These are phyloP conservation scores for Drosophila hydei DNA, from an alignment of 1,140 invertebrate genomes.

Conservation along the genomic window DNA sequence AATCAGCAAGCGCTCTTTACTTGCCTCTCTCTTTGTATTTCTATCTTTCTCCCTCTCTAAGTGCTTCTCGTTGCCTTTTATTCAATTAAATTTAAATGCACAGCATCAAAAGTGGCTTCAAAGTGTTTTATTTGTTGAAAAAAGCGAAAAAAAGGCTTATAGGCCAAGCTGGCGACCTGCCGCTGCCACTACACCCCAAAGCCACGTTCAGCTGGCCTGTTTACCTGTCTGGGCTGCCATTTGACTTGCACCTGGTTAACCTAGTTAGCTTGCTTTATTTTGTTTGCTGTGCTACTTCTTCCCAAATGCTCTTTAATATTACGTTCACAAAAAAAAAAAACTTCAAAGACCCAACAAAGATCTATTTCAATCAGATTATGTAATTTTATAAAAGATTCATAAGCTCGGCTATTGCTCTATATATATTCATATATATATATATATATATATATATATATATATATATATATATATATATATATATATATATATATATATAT, in stretches of 20 bases:
- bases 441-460: too few relatives aligned
- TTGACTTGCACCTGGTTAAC: conserved; percentile 51
- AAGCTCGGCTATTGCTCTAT: too few relatives aligned
- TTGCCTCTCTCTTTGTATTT: neutral
- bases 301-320: conserved; percentile 29
- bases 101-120: conserved; percentile 30
- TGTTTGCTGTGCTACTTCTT: conserved; percentile 66
- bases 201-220: conserved; percentile 7
- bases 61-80: conserved; percentile 57
- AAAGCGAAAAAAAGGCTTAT: conserved; percentile 45
- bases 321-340: conserved; percentile 7
- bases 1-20: conserved; percentile 16
- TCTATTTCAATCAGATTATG: neutral
- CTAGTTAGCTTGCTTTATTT: conserved; percentile 58
- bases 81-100: conserved; percentile 65
- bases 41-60: neutral
- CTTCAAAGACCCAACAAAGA: conserved; percentile 1
- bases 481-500: too few relatives aligned
- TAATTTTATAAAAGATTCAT: neutral
- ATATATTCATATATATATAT: too few relatives aligned
- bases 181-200: neutral
- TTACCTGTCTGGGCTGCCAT: conserved; percentile 7
- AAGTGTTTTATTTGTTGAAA: conserved; percentile 30
- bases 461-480: too few relatives aligned
- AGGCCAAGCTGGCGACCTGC: conserved; percentile 33